phyloP scores from a whole-genome alignment of 2,797 vertebrate genomes.

The Diglossa cyanea region DNA sequence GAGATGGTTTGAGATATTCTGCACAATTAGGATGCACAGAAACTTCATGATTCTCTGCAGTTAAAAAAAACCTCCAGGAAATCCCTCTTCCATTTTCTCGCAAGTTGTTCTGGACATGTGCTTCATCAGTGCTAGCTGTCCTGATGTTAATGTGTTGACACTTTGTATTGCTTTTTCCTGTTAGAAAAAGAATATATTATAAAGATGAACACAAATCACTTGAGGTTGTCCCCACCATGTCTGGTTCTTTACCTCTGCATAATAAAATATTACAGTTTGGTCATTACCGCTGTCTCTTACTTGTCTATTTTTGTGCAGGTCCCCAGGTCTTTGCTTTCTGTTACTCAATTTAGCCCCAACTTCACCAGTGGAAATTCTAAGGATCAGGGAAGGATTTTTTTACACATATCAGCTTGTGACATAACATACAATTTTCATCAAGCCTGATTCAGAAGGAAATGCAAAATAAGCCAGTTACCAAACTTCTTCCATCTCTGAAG shows the following conservation, averaged over 20 bases:
- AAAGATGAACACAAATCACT: background rate
- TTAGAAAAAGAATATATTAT: background rate
- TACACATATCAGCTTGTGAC: background rate
- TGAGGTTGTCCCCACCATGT: background rate
- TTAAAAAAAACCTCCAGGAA: background rate
- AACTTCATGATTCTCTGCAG: background rate
- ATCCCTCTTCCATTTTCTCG: background rate
- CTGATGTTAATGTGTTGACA: background rate
- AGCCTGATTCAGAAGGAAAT: slow-evolving; percentile 16
- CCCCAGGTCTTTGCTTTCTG: background rate
- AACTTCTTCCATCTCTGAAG: background rate
- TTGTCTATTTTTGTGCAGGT: slow-evolving; percentile 39
- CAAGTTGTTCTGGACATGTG: background rate
- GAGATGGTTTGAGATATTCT: background rate
- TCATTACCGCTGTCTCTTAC: background rate
- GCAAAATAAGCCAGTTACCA: background rate
- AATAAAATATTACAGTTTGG: slow-evolving; percentile 29
- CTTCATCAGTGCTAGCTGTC: background rate
- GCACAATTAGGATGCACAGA: background rate
- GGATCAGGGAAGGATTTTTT: background rate
- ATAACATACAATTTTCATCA: slow-evolving; percentile 32
- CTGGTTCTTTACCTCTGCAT: background rate
- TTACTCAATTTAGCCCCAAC: background rate
- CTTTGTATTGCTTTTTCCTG: background rate
- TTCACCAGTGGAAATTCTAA: slow-evolving; percentile 6